A percentile compares a stretch with the other conserved stretches of the same genome.
Evolutionary conservation across 37 sponge, comb jelly and placozoan genomes (phyloP).

Genomic region (Petrosia ficiformis): DNA sequence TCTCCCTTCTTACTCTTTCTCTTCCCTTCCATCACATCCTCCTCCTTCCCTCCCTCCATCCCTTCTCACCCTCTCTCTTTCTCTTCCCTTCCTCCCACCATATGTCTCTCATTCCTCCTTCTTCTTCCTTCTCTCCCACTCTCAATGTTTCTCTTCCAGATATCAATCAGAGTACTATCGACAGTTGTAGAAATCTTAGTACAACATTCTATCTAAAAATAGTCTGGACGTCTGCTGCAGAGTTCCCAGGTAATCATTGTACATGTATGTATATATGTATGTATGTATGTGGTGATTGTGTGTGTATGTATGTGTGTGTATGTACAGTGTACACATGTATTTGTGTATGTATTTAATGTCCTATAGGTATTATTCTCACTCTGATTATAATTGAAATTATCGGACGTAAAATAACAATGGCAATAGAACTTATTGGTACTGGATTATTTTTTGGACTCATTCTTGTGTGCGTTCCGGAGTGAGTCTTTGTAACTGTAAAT

Average conservation of each 20-base stretch:
- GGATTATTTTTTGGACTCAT: constrained; percentile 63
- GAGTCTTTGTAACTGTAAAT: not conserved
- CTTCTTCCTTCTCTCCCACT: no score
- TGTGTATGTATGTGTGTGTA: no score
- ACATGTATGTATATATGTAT: not conserved
- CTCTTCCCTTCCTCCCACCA: no score
- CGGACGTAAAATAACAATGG: constrained; percentile 82
- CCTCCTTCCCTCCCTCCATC: no score
- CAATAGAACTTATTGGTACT: constrained; percentile 44
- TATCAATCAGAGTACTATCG: not conserved
- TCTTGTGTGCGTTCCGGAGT: constrained; percentile 50
- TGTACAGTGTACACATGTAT: no score
- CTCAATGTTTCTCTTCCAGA: no score
- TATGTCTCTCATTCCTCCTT: no score
- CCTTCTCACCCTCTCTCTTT: no score
- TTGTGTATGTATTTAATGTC: not conserved
- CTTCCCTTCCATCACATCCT: no score
- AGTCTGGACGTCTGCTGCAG: constrained; percentile 75
- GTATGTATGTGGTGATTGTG: no score
- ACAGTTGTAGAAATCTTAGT: not conserved
- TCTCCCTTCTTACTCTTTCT: no score
- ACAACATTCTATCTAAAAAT: constrained; percentile 43
- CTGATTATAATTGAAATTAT: constrained; percentile 57
- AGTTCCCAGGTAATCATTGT: constrained; percentile 55
- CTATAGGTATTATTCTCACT: constrained; percentile 60